A percentile compares a stretch with the other conserved stretches of the same genome.
Evolutionary conservation across 2,113 vertebrate genomes (phyloP).

Genomic region (Uropsilus gracilis): DNA sequence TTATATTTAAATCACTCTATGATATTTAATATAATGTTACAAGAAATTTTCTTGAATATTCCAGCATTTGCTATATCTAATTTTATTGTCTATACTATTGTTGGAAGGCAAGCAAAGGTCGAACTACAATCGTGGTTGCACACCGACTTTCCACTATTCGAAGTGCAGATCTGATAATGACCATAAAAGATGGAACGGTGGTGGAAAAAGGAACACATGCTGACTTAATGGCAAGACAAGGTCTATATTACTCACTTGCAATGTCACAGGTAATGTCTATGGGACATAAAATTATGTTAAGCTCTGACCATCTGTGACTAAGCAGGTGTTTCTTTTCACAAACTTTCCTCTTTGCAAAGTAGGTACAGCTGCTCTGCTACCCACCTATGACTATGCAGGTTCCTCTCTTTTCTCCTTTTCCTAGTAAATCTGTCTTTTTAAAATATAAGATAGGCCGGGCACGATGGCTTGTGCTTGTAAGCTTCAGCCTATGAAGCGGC

Average conservation of each 20-base stretch:
- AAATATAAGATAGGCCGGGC: too few species aligned
- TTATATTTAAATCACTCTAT: neutral
- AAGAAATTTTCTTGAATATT: neutral
- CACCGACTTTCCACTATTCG: constrained; percentile 75
- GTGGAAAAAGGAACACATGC: constrained; percentile 77
- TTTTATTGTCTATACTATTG: neutral
- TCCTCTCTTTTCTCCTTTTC: too few species aligned
- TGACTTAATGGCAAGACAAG: constrained; percentile 76
- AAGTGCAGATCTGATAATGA: constrained; percentile 79
- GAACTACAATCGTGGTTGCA: constrained; percentile 81
- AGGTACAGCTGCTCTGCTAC: too few species aligned
- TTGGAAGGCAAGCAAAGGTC: constrained; percentile 77
- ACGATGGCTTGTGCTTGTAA: too few species aligned
- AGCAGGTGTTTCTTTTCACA: too few species aligned
- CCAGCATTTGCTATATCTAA: neutral
- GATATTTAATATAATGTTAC: neutral
- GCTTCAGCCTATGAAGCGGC: too few species aligned
- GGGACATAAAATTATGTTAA: neutral
- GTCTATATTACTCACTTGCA: constrained; percentile 79
- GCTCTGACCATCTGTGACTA: too few species aligned
- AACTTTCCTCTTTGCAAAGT: too few species aligned
- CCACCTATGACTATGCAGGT: too few species aligned
- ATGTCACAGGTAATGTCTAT: constrained; percentile 78
- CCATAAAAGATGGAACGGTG: constrained; percentile 71
- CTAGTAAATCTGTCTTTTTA: too few species aligned